Evolutionary conservation across 1,140 invertebrate genomes (phyloP).

Genomic region (Aphis gossypii): DNA sequence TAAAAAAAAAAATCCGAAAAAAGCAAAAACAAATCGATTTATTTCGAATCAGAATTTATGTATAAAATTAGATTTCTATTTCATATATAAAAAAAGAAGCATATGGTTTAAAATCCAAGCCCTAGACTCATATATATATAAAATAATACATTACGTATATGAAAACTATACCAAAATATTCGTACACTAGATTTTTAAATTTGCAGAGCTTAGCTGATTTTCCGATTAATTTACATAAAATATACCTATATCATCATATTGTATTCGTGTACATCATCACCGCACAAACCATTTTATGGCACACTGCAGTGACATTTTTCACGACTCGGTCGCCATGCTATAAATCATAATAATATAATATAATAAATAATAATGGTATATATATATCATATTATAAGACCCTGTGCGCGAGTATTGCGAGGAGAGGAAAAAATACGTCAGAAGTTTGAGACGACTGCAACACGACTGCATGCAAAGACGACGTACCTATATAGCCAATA

Average conservation of each 20-base stretch:
- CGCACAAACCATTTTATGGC: not conserved
- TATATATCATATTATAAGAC: too few species aligned
- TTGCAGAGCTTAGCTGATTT: not conserved
- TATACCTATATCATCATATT: too few species aligned
- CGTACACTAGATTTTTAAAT: not conserved
- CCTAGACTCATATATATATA: too few species aligned
- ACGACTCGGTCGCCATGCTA: slow-evolving; percentile 11
- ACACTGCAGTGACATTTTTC: slow-evolving; percentile 12
- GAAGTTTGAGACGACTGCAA: not conserved
- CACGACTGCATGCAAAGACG: too few species aligned
- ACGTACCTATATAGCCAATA: not conserved
- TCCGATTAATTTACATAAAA: not conserved
- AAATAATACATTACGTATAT: not conserved
- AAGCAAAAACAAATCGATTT: too few species aligned
- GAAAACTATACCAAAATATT: not conserved
- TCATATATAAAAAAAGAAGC: too few species aligned
- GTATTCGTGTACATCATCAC: not conserved
- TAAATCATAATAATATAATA: not conserved
- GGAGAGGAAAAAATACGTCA: not conserved
- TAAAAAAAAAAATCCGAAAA: too few species aligned
- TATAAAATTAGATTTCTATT: too few species aligned
- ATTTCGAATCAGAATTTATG: too few species aligned
- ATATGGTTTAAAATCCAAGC: too few species aligned
- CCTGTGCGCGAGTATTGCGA: not conserved
- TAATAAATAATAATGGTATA: not conserved